Evolutionary conservation across 2,113 vertebrate genomes (phyloP).

Genomic region (Athene noctua): DNA sequence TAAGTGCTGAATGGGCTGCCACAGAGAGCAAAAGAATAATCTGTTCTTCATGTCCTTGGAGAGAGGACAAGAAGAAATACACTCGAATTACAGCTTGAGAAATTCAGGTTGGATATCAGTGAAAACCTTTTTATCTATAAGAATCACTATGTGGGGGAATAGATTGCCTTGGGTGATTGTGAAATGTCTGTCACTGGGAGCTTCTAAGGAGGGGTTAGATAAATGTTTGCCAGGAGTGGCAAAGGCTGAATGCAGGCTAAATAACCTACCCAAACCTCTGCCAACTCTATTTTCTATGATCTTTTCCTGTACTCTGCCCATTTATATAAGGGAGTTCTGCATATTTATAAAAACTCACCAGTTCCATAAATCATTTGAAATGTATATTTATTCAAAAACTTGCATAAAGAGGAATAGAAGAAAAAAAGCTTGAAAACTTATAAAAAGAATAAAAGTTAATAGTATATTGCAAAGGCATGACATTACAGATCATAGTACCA

Average conservation of each 20-base stretch:
- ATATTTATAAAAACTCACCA: neutral
- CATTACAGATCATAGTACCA: neutral
- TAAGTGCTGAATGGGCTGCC: neutral
- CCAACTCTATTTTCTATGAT: neutral
- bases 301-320: neutral
- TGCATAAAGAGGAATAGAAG: neutral
- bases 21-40: neutral
- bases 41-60: neutral
- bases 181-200: neutral
- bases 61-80: neutral
- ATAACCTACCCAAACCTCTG: neutral
- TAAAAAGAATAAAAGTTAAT: neutral
- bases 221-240: neutral
- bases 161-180: neutral
- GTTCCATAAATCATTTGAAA: neutral
- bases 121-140: neutral
- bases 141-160: neutral
- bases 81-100: neutral
- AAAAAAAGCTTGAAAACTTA: neutral
- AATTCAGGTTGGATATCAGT: neutral
- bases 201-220: neutral
- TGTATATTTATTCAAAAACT: neutral
- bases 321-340: neutral
- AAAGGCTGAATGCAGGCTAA: neutral
- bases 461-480: neutral